Conservation (phyloP, 2,113 vertebrate species). For the Tyto alba region DNA sequence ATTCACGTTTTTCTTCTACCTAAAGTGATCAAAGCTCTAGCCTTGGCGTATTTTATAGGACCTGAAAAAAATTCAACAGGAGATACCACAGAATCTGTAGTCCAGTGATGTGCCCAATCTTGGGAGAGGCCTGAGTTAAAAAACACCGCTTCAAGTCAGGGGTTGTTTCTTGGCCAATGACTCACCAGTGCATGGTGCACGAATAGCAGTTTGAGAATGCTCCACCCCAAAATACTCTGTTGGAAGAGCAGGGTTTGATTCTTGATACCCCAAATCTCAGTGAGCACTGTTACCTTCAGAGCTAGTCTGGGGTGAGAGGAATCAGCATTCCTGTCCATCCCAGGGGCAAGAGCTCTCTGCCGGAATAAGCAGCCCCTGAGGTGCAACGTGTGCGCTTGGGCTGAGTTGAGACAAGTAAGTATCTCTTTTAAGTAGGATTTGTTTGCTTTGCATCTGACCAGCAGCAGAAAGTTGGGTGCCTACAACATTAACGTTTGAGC, state of each 20-base stretch:
- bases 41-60: background rate
- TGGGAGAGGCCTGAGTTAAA: background rate
- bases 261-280: background rate
- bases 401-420: background rate
- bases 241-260: background rate
- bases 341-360: background rate
- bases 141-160: background rate
- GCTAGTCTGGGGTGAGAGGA: background rate
- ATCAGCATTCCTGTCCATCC: background rate
- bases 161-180: background rate
- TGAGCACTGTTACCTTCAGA: background rate
- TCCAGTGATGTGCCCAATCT: accelerated
- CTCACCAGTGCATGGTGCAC: background rate
- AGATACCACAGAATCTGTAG: background rate
- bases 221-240: background rate
- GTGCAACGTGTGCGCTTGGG: no score
- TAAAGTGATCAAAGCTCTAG: background rate
- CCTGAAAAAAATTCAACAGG: background rate
- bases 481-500: accelerated
- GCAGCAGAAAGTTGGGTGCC: background rate
- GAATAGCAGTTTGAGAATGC: background rate
- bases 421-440: background rate
- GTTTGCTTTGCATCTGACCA: background rate
- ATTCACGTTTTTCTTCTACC: background rate
- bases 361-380: background rate